Conservation (phyloP, 2,113 vertebrate genomes). For the Eurypyga helias region DNA sequence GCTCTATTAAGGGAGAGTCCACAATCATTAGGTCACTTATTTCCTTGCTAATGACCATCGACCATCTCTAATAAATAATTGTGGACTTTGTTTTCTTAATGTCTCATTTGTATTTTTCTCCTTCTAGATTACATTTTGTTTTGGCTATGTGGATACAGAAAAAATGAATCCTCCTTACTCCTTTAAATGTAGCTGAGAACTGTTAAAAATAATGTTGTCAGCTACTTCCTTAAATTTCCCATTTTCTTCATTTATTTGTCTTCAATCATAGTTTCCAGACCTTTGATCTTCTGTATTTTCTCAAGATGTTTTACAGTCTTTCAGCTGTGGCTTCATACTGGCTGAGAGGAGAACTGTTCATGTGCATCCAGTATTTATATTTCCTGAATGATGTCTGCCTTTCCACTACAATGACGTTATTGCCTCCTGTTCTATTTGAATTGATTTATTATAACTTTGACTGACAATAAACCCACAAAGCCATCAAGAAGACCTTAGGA, state of each 20-base stretch:
- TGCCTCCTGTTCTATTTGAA: background rate
- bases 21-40: background rate
- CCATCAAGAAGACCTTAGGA: background rate
- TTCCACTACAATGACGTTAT: background rate
- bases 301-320: fast-evolving
- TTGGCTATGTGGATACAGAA: background rate
- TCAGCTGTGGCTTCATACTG: background rate
- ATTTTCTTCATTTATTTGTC: background rate
- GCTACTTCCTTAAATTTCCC: background rate
- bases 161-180: background rate
- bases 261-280: background rate
- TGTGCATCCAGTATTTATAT: background rate
- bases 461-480: background rate
- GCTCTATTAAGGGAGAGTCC: background rate
- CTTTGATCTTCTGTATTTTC: background rate
- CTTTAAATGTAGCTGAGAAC: background rate
- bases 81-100: background rate
- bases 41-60: background rate
- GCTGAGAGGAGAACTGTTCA: background rate
- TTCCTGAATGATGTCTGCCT: background rate
- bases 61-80: background rate
- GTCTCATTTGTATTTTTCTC: background rate
- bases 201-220: background rate
- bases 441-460: background rate
- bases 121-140: background rate